phyloP scores from a whole-genome alignment of 2,113 vertebrate genomes.

The Catagonus wagneri region DNA sequence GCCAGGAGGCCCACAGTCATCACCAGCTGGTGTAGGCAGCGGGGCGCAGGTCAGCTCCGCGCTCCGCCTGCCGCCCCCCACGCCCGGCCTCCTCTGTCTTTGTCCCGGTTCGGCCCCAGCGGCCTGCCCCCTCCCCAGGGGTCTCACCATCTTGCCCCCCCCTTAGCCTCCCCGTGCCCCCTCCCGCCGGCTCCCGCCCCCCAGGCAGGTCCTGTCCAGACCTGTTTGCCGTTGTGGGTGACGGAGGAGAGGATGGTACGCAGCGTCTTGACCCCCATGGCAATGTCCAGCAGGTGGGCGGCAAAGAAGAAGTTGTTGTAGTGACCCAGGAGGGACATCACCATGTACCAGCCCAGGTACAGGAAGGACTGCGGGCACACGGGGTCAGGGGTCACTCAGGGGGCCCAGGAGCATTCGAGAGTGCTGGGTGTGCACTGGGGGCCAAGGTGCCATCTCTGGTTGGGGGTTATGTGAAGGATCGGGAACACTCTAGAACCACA shows the following conservation, averaged over 20 bases:
- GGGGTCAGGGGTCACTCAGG: accelerated
- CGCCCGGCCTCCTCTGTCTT: background rate
- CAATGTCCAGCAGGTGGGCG: constrained; percentile 94
- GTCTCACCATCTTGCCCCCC: too few species aligned
- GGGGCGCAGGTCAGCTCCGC: accelerated
- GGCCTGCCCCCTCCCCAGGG: background rate
- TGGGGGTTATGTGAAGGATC: background rate
- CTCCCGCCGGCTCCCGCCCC: background rate
- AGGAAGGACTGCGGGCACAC: constrained; percentile 91
- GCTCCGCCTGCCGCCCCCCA: accelerated
- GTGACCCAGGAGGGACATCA: constrained; percentile 95
- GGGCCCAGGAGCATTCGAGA: background rate
- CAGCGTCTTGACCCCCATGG: constrained; percentile 96
- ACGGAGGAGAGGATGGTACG: constrained; percentile 96
- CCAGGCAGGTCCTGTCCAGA: constrained; percentile 49
- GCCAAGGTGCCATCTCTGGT: background rate
- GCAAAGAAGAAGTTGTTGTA: constrained; percentile 98
- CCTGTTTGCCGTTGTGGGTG: constrained; percentile 98
- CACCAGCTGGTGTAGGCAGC: constrained; percentile 87
- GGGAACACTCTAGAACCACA: background rate
- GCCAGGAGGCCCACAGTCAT: constrained; percentile 96
- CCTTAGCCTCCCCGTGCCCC: background rate
- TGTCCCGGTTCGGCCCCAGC: background rate
- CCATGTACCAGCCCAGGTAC: constrained; percentile 94
- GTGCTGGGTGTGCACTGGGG: background rate